phyloP scores from a whole-genome alignment of 2,888 invertebrate genomes.

The Drosophila kanekoi region DNA sequence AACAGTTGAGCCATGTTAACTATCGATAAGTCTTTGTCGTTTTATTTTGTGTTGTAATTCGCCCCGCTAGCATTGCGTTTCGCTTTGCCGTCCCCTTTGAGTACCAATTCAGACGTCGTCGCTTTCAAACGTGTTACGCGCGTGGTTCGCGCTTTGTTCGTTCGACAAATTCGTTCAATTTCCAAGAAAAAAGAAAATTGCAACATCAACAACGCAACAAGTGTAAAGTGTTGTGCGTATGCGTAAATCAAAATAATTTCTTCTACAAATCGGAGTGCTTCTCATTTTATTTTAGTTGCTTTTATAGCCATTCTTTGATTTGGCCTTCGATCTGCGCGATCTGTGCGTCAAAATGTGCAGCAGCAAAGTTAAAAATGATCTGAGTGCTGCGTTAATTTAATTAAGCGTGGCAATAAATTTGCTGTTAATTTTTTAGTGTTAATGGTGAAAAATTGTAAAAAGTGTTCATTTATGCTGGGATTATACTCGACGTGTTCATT shows the following conservation, averaged over 20 bases:
- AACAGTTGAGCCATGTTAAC: slow-evolving; percentile 10
- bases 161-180: slow-evolving; percentile 55
- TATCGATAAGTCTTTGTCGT: slow-evolving; percentile 36
- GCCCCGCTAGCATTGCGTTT: slow-evolving; percentile 42
- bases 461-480: slow-evolving; percentile 31
- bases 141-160: slow-evolving; percentile 50
- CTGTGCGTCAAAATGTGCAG: slow-evolving; percentile 52
- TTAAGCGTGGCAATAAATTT: slow-evolving; percentile 55
- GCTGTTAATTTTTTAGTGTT: slow-evolving; percentile 26
- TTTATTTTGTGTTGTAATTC: slow-evolving; percentile 53
- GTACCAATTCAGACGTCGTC: slow-evolving; percentile 58
- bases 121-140: slow-evolving; percentile 55
- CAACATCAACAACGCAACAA: slow-evolving; percentile 56
- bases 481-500: slow-evolving; percentile 36
- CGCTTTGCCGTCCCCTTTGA: slow-evolving; percentile 32
- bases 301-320: slow-evolving; percentile 25
- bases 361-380: slow-evolving; percentile 51
- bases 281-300: slow-evolving; percentile 25
- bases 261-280: slow-evolving; percentile 30
- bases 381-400: slow-evolving; percentile 62
- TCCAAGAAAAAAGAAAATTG: slow-evolving; percentile 54
- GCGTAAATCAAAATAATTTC: slow-evolving; percentile 26
- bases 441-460: slow-evolving; percentile 6
- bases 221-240: slow-evolving; percentile 48
- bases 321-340: slow-evolving; percentile 39